These are phyloP conservation scores for Lepus americanus DNA, from an alignment of 2,113 vertebrate species.

Conservation along the genomic window DNA sequence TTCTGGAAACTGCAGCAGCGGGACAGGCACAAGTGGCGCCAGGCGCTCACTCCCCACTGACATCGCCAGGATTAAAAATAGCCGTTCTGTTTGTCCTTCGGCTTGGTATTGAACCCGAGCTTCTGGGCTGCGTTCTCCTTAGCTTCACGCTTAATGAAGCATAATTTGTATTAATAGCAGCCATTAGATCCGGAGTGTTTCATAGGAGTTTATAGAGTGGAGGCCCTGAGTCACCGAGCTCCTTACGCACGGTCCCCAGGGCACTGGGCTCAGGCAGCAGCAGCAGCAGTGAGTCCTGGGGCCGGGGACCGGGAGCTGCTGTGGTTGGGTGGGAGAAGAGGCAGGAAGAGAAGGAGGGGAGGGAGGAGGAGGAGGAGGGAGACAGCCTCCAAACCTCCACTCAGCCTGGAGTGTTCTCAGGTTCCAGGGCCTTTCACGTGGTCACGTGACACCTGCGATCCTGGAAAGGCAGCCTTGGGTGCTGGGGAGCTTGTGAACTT, in stretches of 20 bases:
- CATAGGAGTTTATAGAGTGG: slow-evolving; percentile 80
- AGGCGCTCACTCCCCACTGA: slow-evolving; percentile 76
- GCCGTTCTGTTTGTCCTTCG: slow-evolving; percentile 87
- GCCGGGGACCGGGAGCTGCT: neutral
- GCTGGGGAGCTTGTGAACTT: fast-evolving
- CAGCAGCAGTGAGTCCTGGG: slow-evolving; percentile 72
- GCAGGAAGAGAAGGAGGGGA: neutral
- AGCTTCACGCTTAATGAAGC: slow-evolving; percentile 88
- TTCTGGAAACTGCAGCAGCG: neutral
- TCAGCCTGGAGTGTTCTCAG: neutral
- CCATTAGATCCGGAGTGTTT: slow-evolving; percentile 84
- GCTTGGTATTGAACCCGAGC: slow-evolving; percentile 81
- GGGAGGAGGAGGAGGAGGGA: neutral
- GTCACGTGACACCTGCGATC: neutral
- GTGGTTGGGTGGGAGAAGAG: neutral
- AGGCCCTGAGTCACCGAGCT: slow-evolving; percentile 56
- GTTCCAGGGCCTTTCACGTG: neutral
- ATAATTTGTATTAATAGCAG: slow-evolving; percentile 87
- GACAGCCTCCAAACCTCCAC: neutral
- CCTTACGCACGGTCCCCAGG: slow-evolving; percentile 69
- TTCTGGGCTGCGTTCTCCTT: slow-evolving; percentile 78
- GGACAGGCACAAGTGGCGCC: neutral
- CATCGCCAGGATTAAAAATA: slow-evolving; percentile 84
- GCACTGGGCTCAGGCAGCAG: slow-evolving; percentile 77
- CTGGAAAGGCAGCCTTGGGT: neutral